phyloP scores from a whole-genome alignment of 2,888 invertebrate genomes.

The Hydroisotoma schaefferi region DNA sequence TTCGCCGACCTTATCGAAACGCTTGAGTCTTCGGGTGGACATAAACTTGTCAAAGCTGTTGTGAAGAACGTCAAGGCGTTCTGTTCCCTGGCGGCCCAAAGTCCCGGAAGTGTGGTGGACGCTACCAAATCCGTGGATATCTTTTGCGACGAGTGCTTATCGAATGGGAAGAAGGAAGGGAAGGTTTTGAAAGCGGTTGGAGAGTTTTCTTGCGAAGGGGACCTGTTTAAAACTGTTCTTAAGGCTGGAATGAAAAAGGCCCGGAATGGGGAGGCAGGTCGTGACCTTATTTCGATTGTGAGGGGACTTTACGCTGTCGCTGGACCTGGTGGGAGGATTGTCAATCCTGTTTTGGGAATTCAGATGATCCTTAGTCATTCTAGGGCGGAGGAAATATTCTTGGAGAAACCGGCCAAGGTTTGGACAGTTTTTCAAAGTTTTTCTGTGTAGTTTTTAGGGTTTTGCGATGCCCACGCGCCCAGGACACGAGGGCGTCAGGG shows the following conservation, averaged over 20 bases:
- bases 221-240: conserved; percentile 22
- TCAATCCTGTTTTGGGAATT: conserved; percentile 28
- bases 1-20: background rate
- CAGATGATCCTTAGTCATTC: conserved; percentile 38
- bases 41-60: conserved; percentile 6
- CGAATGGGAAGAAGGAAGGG: background rate
- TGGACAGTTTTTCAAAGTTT: background rate
- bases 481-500: too few species aligned
- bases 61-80: background rate
- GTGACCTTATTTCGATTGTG: conserved; percentile 14
- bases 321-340: conserved; percentile 7
- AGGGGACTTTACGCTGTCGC: conserved; percentile 11
- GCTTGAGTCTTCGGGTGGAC: background rate
- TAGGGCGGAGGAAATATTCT: conserved; percentile 28
- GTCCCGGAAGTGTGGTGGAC: background rate
- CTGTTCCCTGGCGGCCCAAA: background rate
- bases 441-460: too few species aligned
- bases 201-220: conserved; percentile 23
- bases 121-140: background rate
- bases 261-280: conserved; percentile 16
- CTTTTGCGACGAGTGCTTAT: background rate
- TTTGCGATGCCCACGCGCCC: too few species aligned
- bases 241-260: conserved; percentile 31
- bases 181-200: conserved; percentile 12
- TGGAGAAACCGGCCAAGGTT: background rate